phyloP scores from a whole-genome alignment of 2,797 vertebrate species.

The Coreius guichenoti region DNA sequence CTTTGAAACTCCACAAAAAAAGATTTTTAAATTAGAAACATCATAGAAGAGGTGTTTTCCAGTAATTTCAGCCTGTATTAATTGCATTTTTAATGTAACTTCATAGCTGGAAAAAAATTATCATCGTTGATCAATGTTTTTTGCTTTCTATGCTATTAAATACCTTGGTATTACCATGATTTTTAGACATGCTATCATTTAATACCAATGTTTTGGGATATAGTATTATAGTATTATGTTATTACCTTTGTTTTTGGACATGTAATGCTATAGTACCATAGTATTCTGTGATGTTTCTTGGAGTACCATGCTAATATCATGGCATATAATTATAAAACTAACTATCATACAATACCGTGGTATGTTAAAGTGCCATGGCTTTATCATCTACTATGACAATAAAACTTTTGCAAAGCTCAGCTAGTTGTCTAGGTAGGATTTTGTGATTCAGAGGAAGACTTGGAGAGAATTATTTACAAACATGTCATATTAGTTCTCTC shows the following conservation, averaged over 20 bases:
- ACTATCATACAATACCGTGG: neutral
- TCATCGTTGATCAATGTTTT: neutral
- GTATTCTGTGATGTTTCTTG: neutral
- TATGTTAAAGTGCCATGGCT: neutral
- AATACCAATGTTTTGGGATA: neutral
- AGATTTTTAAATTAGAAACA: neutral
- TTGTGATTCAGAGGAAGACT: neutral
- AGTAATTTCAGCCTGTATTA: neutral
- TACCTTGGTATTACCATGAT: neutral
- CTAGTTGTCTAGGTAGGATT: neutral
- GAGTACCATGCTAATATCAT: neutral
- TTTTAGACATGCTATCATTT: neutral
- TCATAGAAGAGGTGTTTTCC: neutral
- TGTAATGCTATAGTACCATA: neutral
- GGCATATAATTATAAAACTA: neutral
- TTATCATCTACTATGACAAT: neutral
- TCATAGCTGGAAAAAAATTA: neutral
- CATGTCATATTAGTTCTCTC: neutral
- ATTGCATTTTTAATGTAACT: neutral
- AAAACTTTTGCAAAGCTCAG: constrained; percentile 1
- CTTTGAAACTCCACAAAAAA: neutral
- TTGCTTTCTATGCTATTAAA: neutral
- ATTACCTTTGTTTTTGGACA: neutral
- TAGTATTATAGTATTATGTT: neutral
- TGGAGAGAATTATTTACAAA: constrained; percentile 1